Percentiles rank a stretch among this genome's conserved stretches.
Conservation (phyloP, 2,797 vertebrate species). For the Gambusia yucatana region DNA sequence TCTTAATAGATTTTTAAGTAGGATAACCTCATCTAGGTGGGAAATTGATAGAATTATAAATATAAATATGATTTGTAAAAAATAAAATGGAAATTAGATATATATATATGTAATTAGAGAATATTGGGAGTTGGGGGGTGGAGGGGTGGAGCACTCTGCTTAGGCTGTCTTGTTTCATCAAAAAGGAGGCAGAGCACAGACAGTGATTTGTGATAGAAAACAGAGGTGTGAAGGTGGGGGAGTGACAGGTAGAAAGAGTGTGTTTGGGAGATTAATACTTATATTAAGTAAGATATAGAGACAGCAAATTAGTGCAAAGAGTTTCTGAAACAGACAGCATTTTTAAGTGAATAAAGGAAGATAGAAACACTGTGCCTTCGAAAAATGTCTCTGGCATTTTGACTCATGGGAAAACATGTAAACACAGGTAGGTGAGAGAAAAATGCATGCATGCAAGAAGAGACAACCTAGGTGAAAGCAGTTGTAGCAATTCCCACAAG, state of each 20-base stretch:
- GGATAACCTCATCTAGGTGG: background rate
- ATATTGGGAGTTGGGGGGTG: conserved; percentile 13
- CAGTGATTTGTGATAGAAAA: conserved; percentile 23
- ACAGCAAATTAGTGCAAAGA: conserved; percentile 43
- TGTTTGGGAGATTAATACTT: conserved; percentile 14
- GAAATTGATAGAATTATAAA: background rate
- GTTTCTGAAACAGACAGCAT: conserved; percentile 2
- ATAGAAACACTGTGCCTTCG: conserved; percentile 4
- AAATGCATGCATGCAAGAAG: conserved; percentile 26
- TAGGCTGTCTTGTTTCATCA: conserved; percentile 36
- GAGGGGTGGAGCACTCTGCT: conserved; percentile 32
- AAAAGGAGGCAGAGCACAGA: conserved; percentile 18
- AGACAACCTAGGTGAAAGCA: conserved; percentile 34
- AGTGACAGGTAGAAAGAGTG: conserved; percentile 4
- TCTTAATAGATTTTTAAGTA: background rate
- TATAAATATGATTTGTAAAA: background rate
- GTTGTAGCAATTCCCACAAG: conserved; percentile 53
- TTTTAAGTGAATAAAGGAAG: conserved; percentile 9
- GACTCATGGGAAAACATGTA: conserved; percentile 22
- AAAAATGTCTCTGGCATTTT: conserved; percentile 7
- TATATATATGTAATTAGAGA: conserved; percentile 1
- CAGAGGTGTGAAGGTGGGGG: conserved; percentile 6
- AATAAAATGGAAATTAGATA: background rate
- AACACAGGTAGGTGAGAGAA: conserved; percentile 32
- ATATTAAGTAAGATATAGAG: conserved; percentile 56